Evolutionary conservation across 2,113 vertebrate genomes (phyloP), one percentile per base, ranked within the genome.

Genomic region (Phrynosoma blainvillii): DNA sequence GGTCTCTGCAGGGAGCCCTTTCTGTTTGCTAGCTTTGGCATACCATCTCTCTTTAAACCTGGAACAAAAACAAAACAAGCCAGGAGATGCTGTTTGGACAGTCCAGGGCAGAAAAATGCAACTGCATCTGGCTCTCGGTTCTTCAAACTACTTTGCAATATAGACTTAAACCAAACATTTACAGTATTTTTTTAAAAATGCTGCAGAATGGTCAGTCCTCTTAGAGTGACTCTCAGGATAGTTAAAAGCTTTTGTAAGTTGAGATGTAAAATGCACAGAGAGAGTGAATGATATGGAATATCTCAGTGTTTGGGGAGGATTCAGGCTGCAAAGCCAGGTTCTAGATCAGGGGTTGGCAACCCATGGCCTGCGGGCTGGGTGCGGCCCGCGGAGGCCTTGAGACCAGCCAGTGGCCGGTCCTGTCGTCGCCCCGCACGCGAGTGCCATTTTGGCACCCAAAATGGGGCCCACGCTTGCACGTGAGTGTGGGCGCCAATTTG

Each of bases 1-100:
- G 4, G 76, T 90, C 20, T 86, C 56, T 82, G 84, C 65, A 75
- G 77, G 21, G 42, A 73, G 30, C 70, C 25, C 47, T 25, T 23
- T 2, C 27, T 73, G 21, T 76, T 71, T 81, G 89, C 73, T 90
- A 87, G 79, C 40, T 52, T 76, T 88, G 70, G 54, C 65, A 68
- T 5, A 21, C 87, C 16, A 73, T 85, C 70, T 73, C 54, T 36
- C 27, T 87, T 84, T 56, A 52, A 59, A 84, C 7, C 2, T 70
- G 66, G 52, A 74, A 77, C 40, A 25, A 47, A 77, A 78, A 11
- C 21, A 78, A 78, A 71, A 66, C 84, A 40, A 25, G 14, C 9
- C 30, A 54, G 25, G 47, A 56, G 14, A 82, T 8, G 27, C 42
- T 56, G 14, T 77, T 84, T 70, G 42, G 54, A 56, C 14, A 59